Evolutionary conservation across 2,888 invertebrate genomes (phyloP), one percentile per base, ranked within the genome.

Genomic region (Iphiclides podalirius): DNA sequence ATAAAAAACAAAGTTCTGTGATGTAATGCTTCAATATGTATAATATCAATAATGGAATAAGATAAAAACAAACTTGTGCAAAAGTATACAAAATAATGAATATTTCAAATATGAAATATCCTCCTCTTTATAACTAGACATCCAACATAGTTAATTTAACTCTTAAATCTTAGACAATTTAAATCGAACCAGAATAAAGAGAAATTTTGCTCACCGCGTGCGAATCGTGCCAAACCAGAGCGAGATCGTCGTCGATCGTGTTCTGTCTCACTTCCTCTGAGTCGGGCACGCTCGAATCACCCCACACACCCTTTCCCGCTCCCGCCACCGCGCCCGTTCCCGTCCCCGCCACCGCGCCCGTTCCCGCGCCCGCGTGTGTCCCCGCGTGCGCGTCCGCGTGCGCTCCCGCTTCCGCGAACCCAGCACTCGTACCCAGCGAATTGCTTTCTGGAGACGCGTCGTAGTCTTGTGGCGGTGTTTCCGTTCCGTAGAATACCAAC

Each of bases 401-500:
- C 43, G 36, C 43, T 52, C 45, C 39, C 51, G 15, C 58, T 54
- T 1, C 20, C 31, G 15, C 15, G 35, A 11, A 12, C 4, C 13
- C 44, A 4, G 45, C 31, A 6, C 79, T 83, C 13, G 75, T 70
- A 26, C 80, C 85, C 60, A 90, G 75, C 11, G 89, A 78, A 58
- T 90, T 90, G 15, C 67, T 75, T 39, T 80, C 79, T 2, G 90
- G 92, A 1, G 95, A 94, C 23, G 94, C 95, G 70, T 95, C 84
- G 35, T 77, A 82, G 40, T 90, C 90, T 66, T 92, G 91, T 6
- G 92, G 85, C 0, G 92, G 91, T 1, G 82, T 80, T 57, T 92
- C 92, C 1, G 96, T 96, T 34, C 96, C 96, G 78, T 95, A 94
- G 74, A 96, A 92, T 67, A 94, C 93, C 67, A 96, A 79, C 75